Conservation (phyloP, 2,797 vertebrate species). For the Pempheris klunzingeri region DNA sequence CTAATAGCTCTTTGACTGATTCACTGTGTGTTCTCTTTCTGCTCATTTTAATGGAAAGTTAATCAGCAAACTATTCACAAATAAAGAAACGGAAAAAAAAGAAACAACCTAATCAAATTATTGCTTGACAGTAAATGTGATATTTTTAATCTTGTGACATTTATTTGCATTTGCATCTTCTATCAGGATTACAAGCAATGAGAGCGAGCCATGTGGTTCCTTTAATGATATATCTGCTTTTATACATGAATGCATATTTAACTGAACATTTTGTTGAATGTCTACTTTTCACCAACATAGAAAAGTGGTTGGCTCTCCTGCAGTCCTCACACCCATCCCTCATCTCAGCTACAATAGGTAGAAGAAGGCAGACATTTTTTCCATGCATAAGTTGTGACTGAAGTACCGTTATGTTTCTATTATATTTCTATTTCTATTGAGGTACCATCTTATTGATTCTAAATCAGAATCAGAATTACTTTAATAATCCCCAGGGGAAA, state of each 20-base stretch:
- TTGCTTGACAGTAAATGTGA: background rate
- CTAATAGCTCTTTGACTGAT: background rate
- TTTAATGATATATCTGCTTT: background rate
- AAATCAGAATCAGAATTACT: no score
- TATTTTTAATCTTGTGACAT: background rate
- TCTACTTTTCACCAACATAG: background rate
- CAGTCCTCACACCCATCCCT: background rate
- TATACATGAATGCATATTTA: background rate
- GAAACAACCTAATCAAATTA: background rate
- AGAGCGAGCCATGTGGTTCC: background rate
- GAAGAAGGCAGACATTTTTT: background rate
- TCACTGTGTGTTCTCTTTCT: background rate
- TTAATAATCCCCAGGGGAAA: no score
- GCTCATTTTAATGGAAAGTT: background rate
- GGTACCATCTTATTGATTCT: background rate
- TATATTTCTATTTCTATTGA: constrained; percentile 7
- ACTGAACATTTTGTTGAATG: background rate
- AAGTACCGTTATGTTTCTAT: background rate
- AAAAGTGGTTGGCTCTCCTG: background rate
- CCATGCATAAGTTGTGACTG: background rate
- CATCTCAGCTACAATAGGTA: background rate
- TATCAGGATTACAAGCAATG: background rate
- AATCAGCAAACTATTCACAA: background rate
- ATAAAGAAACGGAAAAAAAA: background rate
- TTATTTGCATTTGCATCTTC: background rate